Evolutionary conservation across 2,888 invertebrate species (phyloP).

Genomic region (Aporophyla lueneburgensis): DNA sequence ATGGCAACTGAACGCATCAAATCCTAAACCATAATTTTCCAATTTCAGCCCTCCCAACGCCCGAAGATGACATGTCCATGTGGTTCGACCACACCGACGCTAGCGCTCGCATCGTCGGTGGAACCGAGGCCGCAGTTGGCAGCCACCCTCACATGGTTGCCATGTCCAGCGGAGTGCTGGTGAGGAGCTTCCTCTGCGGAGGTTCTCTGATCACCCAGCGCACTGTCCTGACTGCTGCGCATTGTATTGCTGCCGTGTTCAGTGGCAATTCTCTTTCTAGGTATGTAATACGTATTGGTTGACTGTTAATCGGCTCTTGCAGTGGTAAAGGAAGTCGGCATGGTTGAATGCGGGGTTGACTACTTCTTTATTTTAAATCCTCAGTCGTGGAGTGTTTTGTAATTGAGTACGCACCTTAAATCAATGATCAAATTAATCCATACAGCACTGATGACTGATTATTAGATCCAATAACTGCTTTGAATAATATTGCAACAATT

Average conservation of each 20-base stretch:
- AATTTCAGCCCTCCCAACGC: constrained; percentile 77
- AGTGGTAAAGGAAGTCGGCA: neutral
- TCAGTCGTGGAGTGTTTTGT: too few relatives aligned
- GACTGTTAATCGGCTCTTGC: neutral
- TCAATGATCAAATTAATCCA: neutral
- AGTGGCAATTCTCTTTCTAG: constrained; percentile 40
- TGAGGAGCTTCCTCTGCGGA: constrained; percentile 78
- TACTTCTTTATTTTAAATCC: too few relatives aligned
- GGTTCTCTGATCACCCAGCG: constrained; percentile 75
- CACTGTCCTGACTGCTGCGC: constrained; percentile 81
- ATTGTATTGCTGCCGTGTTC: constrained; percentile 74
- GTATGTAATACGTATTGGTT: constrained; percentile 30
- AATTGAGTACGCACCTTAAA: neutral
- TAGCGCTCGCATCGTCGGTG: constrained; percentile 79
- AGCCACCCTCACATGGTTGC: constrained; percentile 80
- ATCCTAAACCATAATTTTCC: neutral
- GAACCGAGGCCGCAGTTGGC: constrained; percentile 72
- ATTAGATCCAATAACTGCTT: neutral
- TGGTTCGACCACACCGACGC: constrained; percentile 77
- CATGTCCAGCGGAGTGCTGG: constrained; percentile 69
- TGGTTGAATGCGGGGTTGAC: neutral
- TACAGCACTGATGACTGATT: neutral
- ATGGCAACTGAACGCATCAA: neutral
- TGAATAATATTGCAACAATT: neutral
- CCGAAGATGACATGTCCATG: constrained; percentile 68